Percentiles rank a stretch among this genome's conserved stretches.
Evolutionary conservation across 30 jellyfish, hydroid and myxozoan species (phyloP).

Genomic region (Hydractinia symbiolongicarpus): DNA sequence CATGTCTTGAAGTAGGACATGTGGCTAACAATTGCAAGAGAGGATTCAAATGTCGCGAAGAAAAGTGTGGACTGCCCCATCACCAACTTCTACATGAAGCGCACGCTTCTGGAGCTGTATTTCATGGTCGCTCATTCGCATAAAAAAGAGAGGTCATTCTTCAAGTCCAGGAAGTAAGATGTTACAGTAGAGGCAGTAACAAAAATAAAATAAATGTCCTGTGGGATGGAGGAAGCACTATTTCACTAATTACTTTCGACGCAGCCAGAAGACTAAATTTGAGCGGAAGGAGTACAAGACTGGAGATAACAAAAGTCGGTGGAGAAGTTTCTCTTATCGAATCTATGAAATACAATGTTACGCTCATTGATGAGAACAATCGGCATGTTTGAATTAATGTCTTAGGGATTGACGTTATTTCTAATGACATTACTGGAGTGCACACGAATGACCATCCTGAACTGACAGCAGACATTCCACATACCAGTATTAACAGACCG

Average conservation of each 20-base stretch:
- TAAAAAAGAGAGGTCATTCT: neutral
- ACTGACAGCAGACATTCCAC: constrained; percentile 28
- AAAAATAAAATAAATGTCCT: constrained; percentile 13
- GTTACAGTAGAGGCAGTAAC: neutral
- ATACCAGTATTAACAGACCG: constrained; percentile 27
- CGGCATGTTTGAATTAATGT: constrained; percentile 25
- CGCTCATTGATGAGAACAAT: neutral
- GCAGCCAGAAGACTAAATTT: constrained; percentile 34
- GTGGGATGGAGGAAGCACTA: constrained; percentile 32
- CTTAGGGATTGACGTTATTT: constrained; percentile 41
- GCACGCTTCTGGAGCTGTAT: constrained; percentile 1
- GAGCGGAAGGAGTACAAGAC: constrained; percentile 31
- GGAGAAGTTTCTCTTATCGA: constrained; percentile 46
- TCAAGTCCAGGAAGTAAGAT: constrained; percentile 37
- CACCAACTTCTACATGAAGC: constrained; percentile 11
- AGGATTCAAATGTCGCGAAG: neutral
- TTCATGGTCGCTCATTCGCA: neutral
- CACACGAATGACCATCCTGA: neutral
- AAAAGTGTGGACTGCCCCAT: neutral
- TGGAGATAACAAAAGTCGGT: constrained; percentile 45
- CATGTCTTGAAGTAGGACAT: constrained; percentile 18
- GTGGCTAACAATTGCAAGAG: neutral
- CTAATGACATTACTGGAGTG: constrained; percentile 18
- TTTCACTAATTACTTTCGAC: constrained; percentile 7
- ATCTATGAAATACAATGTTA: constrained; percentile 25